phyloP scores from a whole-genome alignment of 2,888 invertebrate species.

The Macropis europaea region DNA sequence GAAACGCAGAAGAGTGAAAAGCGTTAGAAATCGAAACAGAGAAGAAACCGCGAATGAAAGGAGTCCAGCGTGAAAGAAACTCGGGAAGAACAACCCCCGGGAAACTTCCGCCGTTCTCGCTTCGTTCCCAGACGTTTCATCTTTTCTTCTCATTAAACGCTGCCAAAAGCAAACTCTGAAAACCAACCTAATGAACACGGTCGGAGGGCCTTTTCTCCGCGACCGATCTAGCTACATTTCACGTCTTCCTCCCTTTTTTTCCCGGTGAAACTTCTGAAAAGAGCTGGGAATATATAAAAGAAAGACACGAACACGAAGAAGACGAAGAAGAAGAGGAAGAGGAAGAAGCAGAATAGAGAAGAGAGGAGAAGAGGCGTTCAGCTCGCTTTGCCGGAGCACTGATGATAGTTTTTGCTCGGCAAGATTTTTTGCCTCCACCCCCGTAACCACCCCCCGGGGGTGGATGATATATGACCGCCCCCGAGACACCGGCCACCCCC shows the following conservation, averaged over 20 bases:
- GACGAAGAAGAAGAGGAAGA: slow-evolving; percentile 1
- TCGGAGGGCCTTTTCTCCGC: slow-evolving; percentile 10
- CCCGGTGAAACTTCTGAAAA: slow-evolving; percentile 25
- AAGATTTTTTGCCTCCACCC: slow-evolving; percentile 75
- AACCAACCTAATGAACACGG: slow-evolving; percentile 39
- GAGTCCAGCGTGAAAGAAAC: no score
- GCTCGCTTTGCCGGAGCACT: slow-evolving; percentile 78
- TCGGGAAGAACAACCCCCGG: neutral
- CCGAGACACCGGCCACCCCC: slow-evolving; percentile 78
- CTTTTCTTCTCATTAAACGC: slow-evolving; percentile 38
- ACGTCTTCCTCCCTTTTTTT: slow-evolving; percentile 2
- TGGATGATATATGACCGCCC: slow-evolving; percentile 79
- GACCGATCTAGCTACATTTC: slow-evolving; percentile 1
- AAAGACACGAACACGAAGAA: slow-evolving; percentile 27
- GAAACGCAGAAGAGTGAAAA: no score
- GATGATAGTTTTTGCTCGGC: slow-evolving; percentile 79
- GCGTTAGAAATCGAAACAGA: neutral
- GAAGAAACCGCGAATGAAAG: neutral
- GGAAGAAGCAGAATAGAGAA: slow-evolving; percentile 53
- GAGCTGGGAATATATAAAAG: slow-evolving; percentile 23
- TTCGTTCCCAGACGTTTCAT: slow-evolving; percentile 8
- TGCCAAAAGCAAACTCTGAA: slow-evolving; percentile 32
- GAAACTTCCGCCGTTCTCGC: neutral
- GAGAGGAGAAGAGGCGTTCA: slow-evolving; percentile 71
- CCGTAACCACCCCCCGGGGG: slow-evolving; percentile 69